Base-by-base conservation (phyloP, 2,113 vertebrate species). In the Fulmarus glacialis region DNA sequence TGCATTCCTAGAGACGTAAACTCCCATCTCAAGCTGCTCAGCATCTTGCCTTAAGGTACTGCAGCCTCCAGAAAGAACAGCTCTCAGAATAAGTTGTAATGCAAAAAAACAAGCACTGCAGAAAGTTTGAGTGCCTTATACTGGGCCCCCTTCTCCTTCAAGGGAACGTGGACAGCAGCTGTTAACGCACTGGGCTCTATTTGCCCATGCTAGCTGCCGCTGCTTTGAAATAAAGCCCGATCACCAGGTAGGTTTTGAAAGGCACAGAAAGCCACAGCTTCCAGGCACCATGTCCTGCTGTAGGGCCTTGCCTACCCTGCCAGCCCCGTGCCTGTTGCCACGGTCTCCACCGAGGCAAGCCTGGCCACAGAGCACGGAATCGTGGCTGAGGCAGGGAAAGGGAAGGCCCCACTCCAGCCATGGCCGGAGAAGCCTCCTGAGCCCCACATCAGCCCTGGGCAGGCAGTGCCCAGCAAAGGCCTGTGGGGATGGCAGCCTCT, bases 31-130 rank as follows among this genome's bases (percentile, higher is more conserved):
- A 71, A 82, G 78, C 84, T 97, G 84, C 59, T 94, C 78, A 93
- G 92, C 84, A 93, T 94, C 96, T 93, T 90, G 90, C 95, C 95
- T 85, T 75, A 30, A 93, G 95, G 88, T 93, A 53, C 71, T 94
- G 55, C 79, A 87, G 75, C 50, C 64, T 73, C 45, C 11, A 60
- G 63, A 68, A 59, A 68, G 63, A 88, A 66, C 22, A 94, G 63
- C 80, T 96, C 97, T 95, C 90, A 90, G 78, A 84, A 5, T 40
- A 73, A 79, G 55, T 19, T 79, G 48, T 30, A 68, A 93, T 68
- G 45, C 3, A 50, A 62, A 40, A 45, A 34, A 43, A 62, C 55
- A 75, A 60, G 32, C 18, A 40, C 60, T 19, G 53, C 17, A 26
- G 34, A 70, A 70, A 47, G 42, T 29, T 22, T 23, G 77, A 64